phyloP scores from a whole-genome alignment of 2,888 invertebrate genomes.

The Metallyticus violacea region DNA sequence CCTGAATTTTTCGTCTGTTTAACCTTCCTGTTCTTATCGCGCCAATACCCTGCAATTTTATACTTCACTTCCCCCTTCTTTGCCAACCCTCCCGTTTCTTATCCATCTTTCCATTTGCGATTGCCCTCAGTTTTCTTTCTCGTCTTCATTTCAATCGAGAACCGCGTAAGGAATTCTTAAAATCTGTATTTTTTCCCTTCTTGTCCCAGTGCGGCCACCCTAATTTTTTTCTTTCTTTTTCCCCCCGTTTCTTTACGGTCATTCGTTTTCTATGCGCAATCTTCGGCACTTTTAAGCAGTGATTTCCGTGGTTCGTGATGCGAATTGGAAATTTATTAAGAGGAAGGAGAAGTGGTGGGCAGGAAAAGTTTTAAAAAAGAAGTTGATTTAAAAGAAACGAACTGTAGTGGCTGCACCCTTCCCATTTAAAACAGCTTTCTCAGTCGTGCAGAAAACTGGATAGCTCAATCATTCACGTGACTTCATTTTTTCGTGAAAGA shows the following conservation, averaged over 20 bases:
- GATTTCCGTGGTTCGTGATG: constrained; percentile 25
- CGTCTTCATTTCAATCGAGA: constrained; percentile 26
- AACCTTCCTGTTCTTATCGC: constrained; percentile 19
- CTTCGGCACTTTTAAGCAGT: constrained; percentile 28
- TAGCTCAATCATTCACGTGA: not conserved
- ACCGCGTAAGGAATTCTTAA: constrained; percentile 26
- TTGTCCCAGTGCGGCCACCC: not conserved
- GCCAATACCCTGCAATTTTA: constrained; percentile 20
- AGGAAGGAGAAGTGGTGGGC: not conserved
- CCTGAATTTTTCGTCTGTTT: not conserved
- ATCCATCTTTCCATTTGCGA: not conserved
- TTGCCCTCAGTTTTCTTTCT: constrained; percentile 1
- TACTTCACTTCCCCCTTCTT: not conserved
- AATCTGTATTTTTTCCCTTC: constrained; percentile 3
- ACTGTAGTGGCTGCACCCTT: not conserved
- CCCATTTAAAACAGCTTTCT: constrained; percentile 1
- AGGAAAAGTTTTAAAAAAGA: not conserved
- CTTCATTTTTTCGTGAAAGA: not conserved
- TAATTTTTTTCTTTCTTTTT: not conserved
- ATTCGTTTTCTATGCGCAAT: constrained; percentile 22
- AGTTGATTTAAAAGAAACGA: constrained; percentile 5
- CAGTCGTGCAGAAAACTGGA: not conserved
- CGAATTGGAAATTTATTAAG: constrained; percentile 6
- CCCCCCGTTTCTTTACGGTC: not conserved
- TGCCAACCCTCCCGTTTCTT: not conserved